These are phyloP conservation scores for Stomatorhinus ivindoensis DNA, from an alignment of 2,113 vertebrate genomes.

Conservation along the genomic window DNA sequence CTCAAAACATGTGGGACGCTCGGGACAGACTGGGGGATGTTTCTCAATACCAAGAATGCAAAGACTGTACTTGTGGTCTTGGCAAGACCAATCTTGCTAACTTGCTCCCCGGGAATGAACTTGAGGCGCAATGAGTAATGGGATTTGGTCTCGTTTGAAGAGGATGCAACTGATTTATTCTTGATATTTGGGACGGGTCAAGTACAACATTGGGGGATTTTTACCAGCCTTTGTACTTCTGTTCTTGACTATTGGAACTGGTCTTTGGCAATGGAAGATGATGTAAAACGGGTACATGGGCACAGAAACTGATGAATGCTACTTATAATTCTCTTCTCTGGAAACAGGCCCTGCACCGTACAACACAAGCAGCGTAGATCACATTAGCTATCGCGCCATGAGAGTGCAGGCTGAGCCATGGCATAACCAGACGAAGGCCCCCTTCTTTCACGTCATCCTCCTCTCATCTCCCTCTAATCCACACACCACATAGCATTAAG, in stretches of 20 bases:
- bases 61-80: not conserved
- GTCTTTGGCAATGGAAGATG: no score
- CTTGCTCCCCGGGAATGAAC: not conserved
- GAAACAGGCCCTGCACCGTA: slow-evolving; percentile 46
- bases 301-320: slow-evolving; percentile 50
- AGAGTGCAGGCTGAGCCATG: not conserved
- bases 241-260: no score
- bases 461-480: not conserved
- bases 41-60: not conserved
- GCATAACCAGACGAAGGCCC: not conserved
- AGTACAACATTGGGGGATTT: no score
- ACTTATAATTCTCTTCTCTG: slow-evolving; percentile 51
- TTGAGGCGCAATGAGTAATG: not conserved
- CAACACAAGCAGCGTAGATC: slow-evolving; percentile 56
- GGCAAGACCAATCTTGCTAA: not conserved
- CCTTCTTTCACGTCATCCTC: not conserved
- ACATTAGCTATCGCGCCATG: slow-evolving; percentile 50
- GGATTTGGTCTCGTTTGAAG: not conserved
- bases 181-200: not conserved
- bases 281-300: slow-evolving; percentile 12
- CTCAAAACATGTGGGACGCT: not conserved
- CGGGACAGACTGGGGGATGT: not conserved
- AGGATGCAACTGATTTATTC: not conserved
- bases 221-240: no score
- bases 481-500: not conserved